Conservation (phyloP, 2,888 invertebrate genomes). For the Mallateleia sp. region DNA sequence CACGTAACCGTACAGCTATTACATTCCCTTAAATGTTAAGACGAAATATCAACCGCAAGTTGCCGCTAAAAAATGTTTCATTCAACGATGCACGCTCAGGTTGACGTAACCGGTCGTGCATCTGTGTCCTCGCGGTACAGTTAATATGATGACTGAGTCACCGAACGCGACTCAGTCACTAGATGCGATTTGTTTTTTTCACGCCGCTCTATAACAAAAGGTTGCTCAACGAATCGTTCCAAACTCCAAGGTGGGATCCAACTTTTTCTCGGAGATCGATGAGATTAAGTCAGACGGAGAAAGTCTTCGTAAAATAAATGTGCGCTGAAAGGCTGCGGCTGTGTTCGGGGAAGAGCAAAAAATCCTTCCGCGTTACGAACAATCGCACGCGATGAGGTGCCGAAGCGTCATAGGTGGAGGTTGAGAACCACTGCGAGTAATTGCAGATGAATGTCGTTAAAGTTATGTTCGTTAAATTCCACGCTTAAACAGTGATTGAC, state of each 20-base stretch:
- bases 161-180: constrained; percentile 13
- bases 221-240: constrained; percentile 53
- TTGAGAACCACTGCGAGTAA: background rate
- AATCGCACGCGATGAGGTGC: constrained; percentile 38
- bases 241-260: constrained; percentile 49
- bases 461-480: no score
- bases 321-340: constrained; percentile 48
- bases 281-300: constrained; percentile 62
- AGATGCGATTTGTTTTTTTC: constrained; percentile 38
- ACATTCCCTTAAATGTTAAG: background rate
- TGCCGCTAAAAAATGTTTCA: constrained; percentile 5
- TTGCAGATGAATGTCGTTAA: background rate
- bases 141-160: constrained; percentile 38
- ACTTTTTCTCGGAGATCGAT: constrained; percentile 52
- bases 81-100: background rate
- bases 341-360: constrained; percentile 41
- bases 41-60: background rate
- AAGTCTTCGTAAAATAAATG: constrained; percentile 48
- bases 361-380: constrained; percentile 46
- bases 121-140: constrained; percentile 48
- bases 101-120: constrained; percentile 23
- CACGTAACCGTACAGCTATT: background rate
- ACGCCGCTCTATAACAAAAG: constrained; percentile 48
- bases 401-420: background rate
- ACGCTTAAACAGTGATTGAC: no score